Conservation (phyloP, 2,888 invertebrate genomes). For the Chaitophorus viminalis region DNA sequence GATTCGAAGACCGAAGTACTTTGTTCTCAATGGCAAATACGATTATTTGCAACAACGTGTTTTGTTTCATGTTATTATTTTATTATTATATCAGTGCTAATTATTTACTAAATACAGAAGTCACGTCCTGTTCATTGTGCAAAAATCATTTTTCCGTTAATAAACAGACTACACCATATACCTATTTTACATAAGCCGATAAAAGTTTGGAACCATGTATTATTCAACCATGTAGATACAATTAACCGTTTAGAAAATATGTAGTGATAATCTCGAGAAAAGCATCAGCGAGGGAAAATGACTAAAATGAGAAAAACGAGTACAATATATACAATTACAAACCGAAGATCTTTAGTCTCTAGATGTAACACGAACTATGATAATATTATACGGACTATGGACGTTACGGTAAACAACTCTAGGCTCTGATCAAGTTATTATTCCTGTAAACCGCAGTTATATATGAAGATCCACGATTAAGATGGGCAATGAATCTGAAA, state of each 20-base stretch:
- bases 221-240: background rate
- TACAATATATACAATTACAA: background rate
- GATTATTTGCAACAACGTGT: background rate
- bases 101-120: background rate
- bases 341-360: conserved; percentile 1
- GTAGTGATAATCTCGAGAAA: background rate
- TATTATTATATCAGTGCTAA: background rate
- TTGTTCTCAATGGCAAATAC: background rate
- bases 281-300: background rate
- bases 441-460: background rate
- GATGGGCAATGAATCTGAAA: conserved; percentile 19
- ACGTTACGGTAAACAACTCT: conserved; percentile 19
- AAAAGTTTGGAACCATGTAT: background rate
- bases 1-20: background rate
- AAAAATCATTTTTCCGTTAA: background rate
- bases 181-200: background rate
- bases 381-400: background rate
- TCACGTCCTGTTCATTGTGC: background rate
- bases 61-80: background rate
- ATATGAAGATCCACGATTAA: conserved; percentile 32
- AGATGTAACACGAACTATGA: background rate
- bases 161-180: background rate
- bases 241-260: background rate
- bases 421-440: conserved; percentile 31
- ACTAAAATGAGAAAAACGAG: background rate